phyloP scores from a whole-genome alignment of 2,113 vertebrate species.

The Ceratotherium simum region DNA sequence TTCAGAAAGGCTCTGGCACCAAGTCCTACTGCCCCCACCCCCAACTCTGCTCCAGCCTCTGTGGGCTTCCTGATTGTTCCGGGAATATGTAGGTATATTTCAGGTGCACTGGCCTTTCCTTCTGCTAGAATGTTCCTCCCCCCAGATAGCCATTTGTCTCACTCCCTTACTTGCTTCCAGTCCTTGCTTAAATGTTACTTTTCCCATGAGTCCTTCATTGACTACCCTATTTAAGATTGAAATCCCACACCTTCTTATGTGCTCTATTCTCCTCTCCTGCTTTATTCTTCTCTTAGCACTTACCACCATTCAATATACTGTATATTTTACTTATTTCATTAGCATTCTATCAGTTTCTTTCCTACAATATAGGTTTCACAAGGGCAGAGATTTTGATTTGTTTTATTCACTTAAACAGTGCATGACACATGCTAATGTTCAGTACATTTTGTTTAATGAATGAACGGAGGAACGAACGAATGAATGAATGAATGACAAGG shows the following conservation, averaged over 20 bases:
- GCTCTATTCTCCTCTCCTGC: not conserved
- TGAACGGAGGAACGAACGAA: not conserved
- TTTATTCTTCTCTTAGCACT: not conserved
- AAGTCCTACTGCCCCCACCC: rapidly evolving
- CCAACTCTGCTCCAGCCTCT: not conserved
- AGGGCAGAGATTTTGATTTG: not conserved
- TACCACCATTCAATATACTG: not conserved
- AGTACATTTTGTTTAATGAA: not conserved
- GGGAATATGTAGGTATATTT: no score
- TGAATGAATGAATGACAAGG: not conserved
- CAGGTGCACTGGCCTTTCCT: not conserved
- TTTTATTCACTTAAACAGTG: not conserved
- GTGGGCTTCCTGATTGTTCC: not conserved
- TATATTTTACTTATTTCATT: not conserved
- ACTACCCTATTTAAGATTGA: not conserved
- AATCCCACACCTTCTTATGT: not conserved
- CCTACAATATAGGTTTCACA: not conserved
- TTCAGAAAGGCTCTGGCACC: not conserved
- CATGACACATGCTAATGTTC: not conserved
- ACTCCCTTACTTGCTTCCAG: not conserved
- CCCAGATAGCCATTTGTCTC: not conserved
- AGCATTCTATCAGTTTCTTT: not conserved
- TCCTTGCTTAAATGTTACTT: not conserved
- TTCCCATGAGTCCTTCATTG: not conserved
- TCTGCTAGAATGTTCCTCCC: not conserved